Base-by-base conservation (phyloP, 2,797 vertebrate genomes). In the Sebastes trivittatus region DNA sequence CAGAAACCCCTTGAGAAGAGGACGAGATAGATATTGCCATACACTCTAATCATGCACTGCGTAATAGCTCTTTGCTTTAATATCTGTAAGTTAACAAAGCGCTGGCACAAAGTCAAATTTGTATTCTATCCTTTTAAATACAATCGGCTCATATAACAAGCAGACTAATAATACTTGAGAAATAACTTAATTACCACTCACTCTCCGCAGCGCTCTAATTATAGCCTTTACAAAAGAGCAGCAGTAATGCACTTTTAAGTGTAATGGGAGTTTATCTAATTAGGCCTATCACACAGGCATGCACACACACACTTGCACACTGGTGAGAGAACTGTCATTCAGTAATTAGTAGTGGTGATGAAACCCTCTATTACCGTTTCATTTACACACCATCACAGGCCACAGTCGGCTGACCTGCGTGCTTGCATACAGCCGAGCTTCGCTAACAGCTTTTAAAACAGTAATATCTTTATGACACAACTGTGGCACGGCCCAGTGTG, bases 261-360 rank as follows among this genome's bases (percentile, higher is more conserved):
- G 89, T 89, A 94, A 94, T 94, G 91, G 80, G 86, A 91, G 89
- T 93, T 93, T 90, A 92, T 87, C 90, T 93, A 95, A 95, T 95
- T 94, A 93, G 78, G 86, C 66, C 87, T 36, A 87, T 89, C 87
- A 72, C 86, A 30, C 74, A 67, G 79, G 67, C 62, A n/a, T 11
- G 29, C 75, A 52, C 65, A 65, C 29, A 77, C 73, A 75, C 83
- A 86, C 61, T 63, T 23, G 66, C 83, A 88, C 78, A 75, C 73
- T 80, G 78, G 83, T 88, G 84, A 83, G 82, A 88, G 76, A 86
- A 84, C 87, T 83, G 80, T 88, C 92, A 84, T 83, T 93, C 81
- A 61, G 86, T 91, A 92, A 94, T 94, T 92, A 92, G 82, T 58
- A 36, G 80, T 68, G 76, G 85, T 91, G 89, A 93, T 93, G 91